phyloP scores from a whole-genome alignment of 2,888 invertebrate species.

The Aromia moschata region DNA sequence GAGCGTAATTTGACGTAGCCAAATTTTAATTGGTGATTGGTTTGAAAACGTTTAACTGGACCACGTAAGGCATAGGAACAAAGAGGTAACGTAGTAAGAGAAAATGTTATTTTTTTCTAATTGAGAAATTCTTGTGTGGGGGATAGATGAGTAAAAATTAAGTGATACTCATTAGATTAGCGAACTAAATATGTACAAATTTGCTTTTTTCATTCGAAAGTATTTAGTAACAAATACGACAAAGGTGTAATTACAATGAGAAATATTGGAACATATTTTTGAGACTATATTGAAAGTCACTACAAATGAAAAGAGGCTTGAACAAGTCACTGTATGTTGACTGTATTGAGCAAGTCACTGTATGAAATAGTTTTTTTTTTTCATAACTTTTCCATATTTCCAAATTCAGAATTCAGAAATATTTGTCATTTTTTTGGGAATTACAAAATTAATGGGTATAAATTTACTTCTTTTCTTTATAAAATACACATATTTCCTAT shows the following conservation, averaged over 20 bases:
- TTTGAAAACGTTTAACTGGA: conserved; percentile 12
- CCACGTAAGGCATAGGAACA: conserved; percentile 12
- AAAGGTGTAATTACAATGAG: conserved; percentile 18
- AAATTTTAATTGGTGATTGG: conserved; percentile 13
- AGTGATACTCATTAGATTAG: conserved; percentile 11
- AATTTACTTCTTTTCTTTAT: no score
- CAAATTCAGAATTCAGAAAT: no score
- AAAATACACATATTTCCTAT: no score
- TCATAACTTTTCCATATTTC: no score
- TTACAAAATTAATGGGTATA: no score
- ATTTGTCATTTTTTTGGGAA: no score
- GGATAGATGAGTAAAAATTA: conserved; percentile 2
- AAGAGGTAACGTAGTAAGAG: not conserved
- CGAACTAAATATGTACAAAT: conserved; percentile 16
- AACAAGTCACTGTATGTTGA: no score
- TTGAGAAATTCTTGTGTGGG: conserved; percentile 1
- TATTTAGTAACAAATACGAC: not conserved
- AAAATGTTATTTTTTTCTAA: conserved; percentile 14
- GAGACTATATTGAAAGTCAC: no score
- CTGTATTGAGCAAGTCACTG: no score
- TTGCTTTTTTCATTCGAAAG: conserved; percentile 5
- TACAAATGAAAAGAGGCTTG: no score
- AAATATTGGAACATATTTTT: not conserved
- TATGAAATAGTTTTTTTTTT: no score
- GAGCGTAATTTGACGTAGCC: conserved; percentile 1